A percentile compares a stretch with the other conserved stretches of the same genome.
Conservation (phyloP, 2,888 invertebrate species). For the Balanococcus diminutus region DNA sequence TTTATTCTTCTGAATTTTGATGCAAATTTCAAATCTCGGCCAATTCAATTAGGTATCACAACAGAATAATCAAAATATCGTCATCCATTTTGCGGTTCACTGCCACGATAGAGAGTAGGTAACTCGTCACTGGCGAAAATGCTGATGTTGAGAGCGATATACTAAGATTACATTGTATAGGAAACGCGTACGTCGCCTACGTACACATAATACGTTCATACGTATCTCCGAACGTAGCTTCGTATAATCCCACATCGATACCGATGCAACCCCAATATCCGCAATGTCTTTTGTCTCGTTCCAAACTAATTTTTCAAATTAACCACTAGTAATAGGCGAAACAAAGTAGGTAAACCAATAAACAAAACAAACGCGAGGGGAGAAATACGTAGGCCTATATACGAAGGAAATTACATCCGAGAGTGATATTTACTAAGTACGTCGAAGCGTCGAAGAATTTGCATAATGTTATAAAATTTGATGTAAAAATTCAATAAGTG, state of each 20-base stretch:
- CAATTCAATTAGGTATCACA: too few species aligned
- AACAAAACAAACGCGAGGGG: background rate
- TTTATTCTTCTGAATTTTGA: too few species aligned
- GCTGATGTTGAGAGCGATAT: background rate
- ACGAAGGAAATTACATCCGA: background rate
- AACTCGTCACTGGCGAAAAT: background rate
- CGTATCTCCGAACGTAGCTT: background rate
- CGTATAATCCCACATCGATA: conserved; percentile 39
- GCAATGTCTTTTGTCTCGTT: conserved; percentile 7
- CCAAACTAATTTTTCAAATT: conserved; percentile 34
- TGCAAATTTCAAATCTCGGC: too few species aligned
- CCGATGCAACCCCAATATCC: conserved; percentile 29
- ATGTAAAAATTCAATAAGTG: background rate
- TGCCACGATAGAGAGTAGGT: background rate
- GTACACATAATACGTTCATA: background rate
- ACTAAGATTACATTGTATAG: background rate
- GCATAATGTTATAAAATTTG: conserved; percentile 28
- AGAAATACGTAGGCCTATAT: background rate
- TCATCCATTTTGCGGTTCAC: conserved; percentile 3
- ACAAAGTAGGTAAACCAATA: background rate
- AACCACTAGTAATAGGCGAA: background rate
- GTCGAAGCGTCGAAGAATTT: background rate
- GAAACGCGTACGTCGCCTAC: too few species aligned
- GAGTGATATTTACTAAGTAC: too few species aligned
- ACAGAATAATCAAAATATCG: background rate